Percentiles rank a stretch among this genome's conserved stretches.
Evolutionary conservation across 2,888 invertebrate species (phyloP).

Genomic region (Catotricha subobsoleta): DNA sequence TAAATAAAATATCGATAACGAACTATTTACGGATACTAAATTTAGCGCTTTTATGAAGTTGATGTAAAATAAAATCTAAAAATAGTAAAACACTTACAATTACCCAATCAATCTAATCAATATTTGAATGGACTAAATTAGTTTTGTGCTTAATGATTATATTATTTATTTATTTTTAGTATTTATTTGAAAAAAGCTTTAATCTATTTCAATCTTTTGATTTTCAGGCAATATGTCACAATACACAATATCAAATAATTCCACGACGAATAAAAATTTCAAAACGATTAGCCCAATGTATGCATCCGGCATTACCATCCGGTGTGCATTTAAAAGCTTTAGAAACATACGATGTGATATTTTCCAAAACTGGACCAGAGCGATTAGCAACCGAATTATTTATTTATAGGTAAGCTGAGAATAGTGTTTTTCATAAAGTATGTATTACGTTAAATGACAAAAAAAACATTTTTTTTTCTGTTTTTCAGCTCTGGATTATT

Average conservation of each 20-base stretch:
- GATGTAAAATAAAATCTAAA: no score
- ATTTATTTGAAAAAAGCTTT: no score
- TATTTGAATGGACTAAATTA: no score
- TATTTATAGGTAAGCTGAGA: slow-evolving; percentile 51
- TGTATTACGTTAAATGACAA: neutral
- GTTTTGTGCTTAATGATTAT: no score
- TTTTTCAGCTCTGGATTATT: slow-evolving; percentile 49
- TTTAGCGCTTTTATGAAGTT: no score
- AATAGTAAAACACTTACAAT: no score
- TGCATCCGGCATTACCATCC: slow-evolving; percentile 79
- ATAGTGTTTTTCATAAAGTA: neutral
- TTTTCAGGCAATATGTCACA: slow-evolving; percentile 50
- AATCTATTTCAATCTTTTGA: no score
- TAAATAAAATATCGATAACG: no score
- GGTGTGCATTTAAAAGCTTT: slow-evolving; percentile 83
- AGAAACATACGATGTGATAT: slow-evolving; percentile 81
- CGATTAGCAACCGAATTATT: slow-evolving; percentile 64
- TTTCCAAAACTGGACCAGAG: slow-evolving; percentile 70
- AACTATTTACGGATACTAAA: no score
- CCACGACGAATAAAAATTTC: slow-evolving; percentile 74
- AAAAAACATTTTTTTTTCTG: neutral
- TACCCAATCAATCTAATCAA: no score
- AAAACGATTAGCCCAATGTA: slow-evolving; percentile 80
- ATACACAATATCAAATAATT: slow-evolving; percentile 69
- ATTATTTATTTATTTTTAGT: no score